Evolutionary conservation across 2,113 vertebrate genomes (phyloP).

Genomic region (Gobius niger): DNA sequence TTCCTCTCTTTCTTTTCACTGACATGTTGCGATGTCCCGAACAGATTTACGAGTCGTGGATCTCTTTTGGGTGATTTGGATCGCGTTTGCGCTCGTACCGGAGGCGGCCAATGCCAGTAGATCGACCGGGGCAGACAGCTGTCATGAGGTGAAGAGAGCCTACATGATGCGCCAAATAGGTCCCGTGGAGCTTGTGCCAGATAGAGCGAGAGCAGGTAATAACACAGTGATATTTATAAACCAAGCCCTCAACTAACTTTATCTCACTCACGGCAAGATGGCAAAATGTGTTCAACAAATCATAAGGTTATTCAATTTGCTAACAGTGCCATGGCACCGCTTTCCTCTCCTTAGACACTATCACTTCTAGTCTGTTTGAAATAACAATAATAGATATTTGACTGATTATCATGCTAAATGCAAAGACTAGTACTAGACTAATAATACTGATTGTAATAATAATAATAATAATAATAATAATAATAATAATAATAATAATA

Average conservation of each 20-base stretch:
- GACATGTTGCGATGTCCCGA: slow-evolving; percentile 79
- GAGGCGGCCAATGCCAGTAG: slow-evolving; percentile 53
- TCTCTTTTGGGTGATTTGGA: slow-evolving; percentile 61
- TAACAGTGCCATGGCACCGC: too few species aligned
- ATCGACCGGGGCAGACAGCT: slow-evolving; percentile 78
- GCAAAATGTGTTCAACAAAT: too few species aligned
- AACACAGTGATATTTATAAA: slow-evolving; percentile 17
- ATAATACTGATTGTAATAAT: too few species aligned
- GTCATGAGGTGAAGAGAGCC: slow-evolving; percentile 88
- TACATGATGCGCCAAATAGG: slow-evolving; percentile 89
- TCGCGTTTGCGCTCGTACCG: slow-evolving; percentile 50
- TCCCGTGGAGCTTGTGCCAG: slow-evolving; percentile 84
- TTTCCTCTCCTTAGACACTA: too few species aligned
- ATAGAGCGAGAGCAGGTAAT: slow-evolving; percentile 82
- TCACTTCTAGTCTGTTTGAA: too few species aligned
- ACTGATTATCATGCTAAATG: too few species aligned
- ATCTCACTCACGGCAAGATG: too few species aligned
- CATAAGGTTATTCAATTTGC: too few species aligned
- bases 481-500: too few species aligned
- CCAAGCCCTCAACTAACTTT: not conserved
- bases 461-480: too few species aligned
- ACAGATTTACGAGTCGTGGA: slow-evolving; percentile 61
- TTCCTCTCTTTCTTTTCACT: slow-evolving; percentile 36
- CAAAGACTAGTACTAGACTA: too few species aligned
- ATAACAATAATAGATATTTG: too few species aligned